A percentile compares a stretch with the other conserved stretches of the same genome.
Conservation (phyloP, 2,888 invertebrate genomes). For the Mesoligia furuncula region DNA sequence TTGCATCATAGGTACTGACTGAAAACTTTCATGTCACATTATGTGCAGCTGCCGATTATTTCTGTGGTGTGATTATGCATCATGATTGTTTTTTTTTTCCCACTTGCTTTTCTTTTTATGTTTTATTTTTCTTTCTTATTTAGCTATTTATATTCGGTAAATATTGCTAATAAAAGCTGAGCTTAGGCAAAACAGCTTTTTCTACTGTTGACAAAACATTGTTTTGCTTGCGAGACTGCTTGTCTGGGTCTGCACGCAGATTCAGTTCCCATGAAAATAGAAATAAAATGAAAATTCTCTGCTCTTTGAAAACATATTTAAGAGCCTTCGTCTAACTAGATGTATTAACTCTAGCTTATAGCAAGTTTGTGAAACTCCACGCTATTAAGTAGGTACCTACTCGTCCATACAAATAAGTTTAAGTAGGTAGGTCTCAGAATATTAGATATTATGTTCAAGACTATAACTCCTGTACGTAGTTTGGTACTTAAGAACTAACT, state of each 20-base stretch:
- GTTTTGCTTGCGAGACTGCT: not conserved
- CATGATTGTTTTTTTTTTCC: not conserved
- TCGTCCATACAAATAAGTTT: not conserved
- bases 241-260: not conserved
- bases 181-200: not conserved
- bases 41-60: not conserved
- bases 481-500: not conserved
- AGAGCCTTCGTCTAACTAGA: not conserved
- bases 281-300: not conserved
- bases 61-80: not conserved
- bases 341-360: not conserved
- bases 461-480: not conserved
- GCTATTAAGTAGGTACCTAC: not conserved
- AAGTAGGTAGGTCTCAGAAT: not conserved
- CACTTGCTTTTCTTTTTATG: too few species aligned
- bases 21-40: too few species aligned
- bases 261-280: not conserved
- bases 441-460: conserved; percentile 4
- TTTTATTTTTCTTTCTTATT: not conserved
- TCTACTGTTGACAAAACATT: not conserved
- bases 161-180: not conserved
- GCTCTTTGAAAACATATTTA: not conserved
- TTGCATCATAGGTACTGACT: too few species aligned
- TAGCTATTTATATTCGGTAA: too few species aligned
- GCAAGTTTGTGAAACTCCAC: not conserved